Evolutionary conservation across 2,113 vertebrate species (phyloP), one percentile per base, ranked within the genome.

Genomic region (Vulpes vulpes): DNA sequence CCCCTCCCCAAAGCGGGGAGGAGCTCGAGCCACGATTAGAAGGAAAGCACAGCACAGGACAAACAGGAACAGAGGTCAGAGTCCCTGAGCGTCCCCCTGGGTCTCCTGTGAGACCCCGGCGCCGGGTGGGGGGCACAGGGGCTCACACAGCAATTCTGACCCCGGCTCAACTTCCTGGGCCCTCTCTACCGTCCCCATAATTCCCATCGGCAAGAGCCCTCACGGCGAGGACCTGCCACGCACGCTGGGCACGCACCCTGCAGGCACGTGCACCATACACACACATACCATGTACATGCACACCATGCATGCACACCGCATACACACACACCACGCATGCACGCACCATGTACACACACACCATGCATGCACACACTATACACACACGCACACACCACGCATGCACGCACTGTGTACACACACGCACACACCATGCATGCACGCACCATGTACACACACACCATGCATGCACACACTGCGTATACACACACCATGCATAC

Each of bases 211-310:
- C 73, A 27, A 14, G 73, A 49, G 23, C 22, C 71, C 22, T 43
- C 71, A 5, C 11, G 3, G 22, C 1, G 8, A 51, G 74, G 8
- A 8, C 15, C 27, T 2, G 27, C 14, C 4, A 4, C 0, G 2
- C 49, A 30, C 14, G 43, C 43, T 43, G 6, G 43, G 43, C 43
- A 43, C 7, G 5, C 43, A 43, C 43, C 43, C 5, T 43, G 5
- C 43, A 43, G 43, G 43, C 43, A 43, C 6, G 6, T 8, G 43
- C 43, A 43, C 43, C 43, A 4, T 43, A 4, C 43, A 43, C 1
- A 2, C 16, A 20, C 11, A 35, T 7, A 3, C 17, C 57, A 2
- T 57, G 38, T 65, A 11, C 6, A 15, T 12, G 7, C 35, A 64
- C 5, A 62, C 25, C 43, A 43, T 6, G 5, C 5, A 17, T 11